Percentiles rank a stretch among this genome's conserved stretches.
Evolutionary conservation across 2,797 vertebrate species (phyloP).

Genomic region (Rhabdomys pumilio): DNA sequence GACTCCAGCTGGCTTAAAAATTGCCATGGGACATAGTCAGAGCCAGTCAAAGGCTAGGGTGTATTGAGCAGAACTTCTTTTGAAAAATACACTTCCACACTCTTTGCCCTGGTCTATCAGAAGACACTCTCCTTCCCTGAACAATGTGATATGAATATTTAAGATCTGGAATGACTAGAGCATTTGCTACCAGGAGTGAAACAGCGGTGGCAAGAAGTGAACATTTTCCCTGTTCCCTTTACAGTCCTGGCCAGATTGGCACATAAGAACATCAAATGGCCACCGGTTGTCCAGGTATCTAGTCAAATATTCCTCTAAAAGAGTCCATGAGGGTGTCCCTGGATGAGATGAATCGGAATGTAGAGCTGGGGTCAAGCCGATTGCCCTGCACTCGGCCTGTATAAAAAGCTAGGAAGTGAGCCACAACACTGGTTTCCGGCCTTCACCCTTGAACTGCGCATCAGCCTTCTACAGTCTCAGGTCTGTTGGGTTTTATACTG

Average conservation of each 20-base stretch:
- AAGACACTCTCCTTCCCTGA: conserved; percentile 6
- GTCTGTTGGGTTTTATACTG: neutral
- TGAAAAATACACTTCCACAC: neutral
- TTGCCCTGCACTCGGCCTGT: too few species aligned
- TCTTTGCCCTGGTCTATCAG: neutral
- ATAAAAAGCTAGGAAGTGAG: neutral
- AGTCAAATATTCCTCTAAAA: neutral
- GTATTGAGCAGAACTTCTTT: neutral
- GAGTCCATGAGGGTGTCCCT: neutral
- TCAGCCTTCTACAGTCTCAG: neutral
- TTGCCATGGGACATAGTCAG: neutral
- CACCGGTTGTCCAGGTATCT: neutral
- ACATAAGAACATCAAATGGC: neutral
- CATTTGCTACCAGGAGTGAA: conserved; percentile 2
- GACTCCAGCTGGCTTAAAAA: neutral
- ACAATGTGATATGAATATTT: neutral
- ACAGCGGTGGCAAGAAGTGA: neutral
- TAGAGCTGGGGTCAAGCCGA: neutral
- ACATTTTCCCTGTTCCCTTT: neutral
- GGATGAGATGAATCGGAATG: neutral
- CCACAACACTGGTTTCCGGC: neutral
- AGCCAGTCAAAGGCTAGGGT: neutral
- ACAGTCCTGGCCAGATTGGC: neutral
- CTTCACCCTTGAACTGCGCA: neutral
- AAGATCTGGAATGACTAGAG: neutral